phyloP scores from a whole-genome alignment of 1,140 invertebrate species.

The Atta colombica region DNA sequence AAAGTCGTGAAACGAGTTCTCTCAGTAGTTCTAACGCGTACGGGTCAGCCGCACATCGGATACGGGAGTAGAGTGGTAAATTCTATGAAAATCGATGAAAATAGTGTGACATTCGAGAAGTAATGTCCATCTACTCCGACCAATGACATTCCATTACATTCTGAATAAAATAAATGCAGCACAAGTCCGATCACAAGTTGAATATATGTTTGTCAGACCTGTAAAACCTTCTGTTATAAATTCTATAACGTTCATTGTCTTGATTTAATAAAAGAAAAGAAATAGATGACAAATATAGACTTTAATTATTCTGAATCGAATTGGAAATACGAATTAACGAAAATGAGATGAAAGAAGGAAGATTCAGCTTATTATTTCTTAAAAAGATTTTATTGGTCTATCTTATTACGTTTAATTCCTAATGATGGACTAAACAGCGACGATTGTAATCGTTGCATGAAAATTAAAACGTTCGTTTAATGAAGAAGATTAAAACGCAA shows the following conservation, averaged over 20 bases:
- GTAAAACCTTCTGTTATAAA: background rate
- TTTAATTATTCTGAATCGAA: background rate
- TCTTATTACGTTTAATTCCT: slow-evolving; percentile 14
- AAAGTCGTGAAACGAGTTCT: slow-evolving; percentile 69
- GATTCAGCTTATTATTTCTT: background rate
- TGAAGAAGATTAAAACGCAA: slow-evolving; percentile 64
- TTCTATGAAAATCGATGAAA: slow-evolving; percentile 55
- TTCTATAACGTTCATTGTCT: background rate
- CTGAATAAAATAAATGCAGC: slow-evolving; percentile 5
- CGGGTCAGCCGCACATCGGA: slow-evolving; percentile 38
- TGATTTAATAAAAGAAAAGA: background rate
- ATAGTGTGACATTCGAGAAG: slow-evolving; percentile 34
- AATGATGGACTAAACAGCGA: slow-evolving; percentile 25
- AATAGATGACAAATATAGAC: background rate
- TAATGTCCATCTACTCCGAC: background rate
- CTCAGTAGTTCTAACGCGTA: slow-evolving; percentile 64
- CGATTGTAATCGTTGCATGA: slow-evolving; percentile 32
- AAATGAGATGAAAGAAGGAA: background rate
- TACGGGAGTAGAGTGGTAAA: slow-evolving; percentile 25
- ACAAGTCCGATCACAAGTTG: background rate
- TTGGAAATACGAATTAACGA: background rate
- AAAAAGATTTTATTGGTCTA: slow-evolving; percentile 16
- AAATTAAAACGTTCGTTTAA: slow-evolving; percentile 59
- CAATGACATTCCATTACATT: background rate
- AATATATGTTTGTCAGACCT: background rate